Evolutionary conservation across 2,113 vertebrate genomes (phyloP).

Genomic region (Istiophorus platypterus): DNA sequence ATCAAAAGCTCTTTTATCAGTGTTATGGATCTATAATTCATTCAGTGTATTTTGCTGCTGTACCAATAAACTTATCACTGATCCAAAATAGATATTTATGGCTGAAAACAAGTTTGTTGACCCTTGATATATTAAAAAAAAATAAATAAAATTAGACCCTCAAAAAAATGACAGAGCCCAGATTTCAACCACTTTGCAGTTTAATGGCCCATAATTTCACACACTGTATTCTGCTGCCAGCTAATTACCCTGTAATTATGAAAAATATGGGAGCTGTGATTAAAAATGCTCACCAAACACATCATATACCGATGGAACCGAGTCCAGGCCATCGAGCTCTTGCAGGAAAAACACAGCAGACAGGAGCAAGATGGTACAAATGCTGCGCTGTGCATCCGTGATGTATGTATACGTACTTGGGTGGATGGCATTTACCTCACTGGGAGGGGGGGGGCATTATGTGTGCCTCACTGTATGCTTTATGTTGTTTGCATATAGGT

Average conservation of each 20-base stretch:
- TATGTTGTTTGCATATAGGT: background rate
- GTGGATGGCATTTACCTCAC: background rate
- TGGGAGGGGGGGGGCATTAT: too few species aligned
- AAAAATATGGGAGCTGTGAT: constrained; percentile 36
- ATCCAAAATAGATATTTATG: background rate
- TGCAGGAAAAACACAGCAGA: background rate
- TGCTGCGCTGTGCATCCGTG: background rate
- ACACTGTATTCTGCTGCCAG: constrained; percentile 30
- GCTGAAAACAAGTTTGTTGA: background rate
- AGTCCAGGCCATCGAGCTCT: background rate
- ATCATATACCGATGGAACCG: constrained; percentile 2
- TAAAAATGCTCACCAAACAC: constrained; percentile 49
- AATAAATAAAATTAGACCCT: background rate
- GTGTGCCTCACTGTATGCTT: background rate
- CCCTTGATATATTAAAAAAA: background rate
- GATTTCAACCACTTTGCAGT: constrained; percentile 26
- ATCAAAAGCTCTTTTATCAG: background rate
- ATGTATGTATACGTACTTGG: background rate
- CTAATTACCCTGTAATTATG: constrained; percentile 44
- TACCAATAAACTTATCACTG: constrained; percentile 4
- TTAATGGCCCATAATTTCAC: constrained; percentile 44
- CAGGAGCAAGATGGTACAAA: background rate
- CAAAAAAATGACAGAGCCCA: background rate
- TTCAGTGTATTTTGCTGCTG: constrained; percentile 16
- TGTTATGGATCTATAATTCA: constrained; percentile 3